Evolutionary conservation across 1,140 invertebrate genomes (phyloP), one percentile per base, ranked within the genome.

Genomic region (Latrodectus geometricus): DNA sequence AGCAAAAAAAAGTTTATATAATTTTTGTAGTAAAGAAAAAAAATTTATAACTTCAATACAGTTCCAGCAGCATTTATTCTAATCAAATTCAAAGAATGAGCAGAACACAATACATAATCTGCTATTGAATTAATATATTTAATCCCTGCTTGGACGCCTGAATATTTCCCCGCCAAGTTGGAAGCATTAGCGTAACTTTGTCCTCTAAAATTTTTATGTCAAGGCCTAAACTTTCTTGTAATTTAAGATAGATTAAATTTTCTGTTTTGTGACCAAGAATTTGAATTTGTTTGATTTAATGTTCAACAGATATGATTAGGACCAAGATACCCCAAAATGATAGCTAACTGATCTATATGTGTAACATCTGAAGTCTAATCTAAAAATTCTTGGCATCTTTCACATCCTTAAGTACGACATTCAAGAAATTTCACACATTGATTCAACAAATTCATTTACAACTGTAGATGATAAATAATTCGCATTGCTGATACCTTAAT

Each of bases 371-470:
- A 8, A 78, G 21, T 61, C 23, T 78, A 35, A 78, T 21, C 9
- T 20, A 78, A 49, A 65, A 85, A 35, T 78, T 35, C 56, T 21
- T 35, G 12, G 75, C 75, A 12, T 23, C 23, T 61, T 0, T n/a
- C 5, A 78, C 20, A 1, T 78, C 75, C 0, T 20, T 8, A 14
- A 61, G 7, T 12, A 65, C n/a, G 0, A 14, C 0, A 14, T 56
- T 35, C 54, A 15, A 15, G 11, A 78, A 54, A 65, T 78, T 23
- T 65, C n/a, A 48, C 52, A 69, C 49, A 88, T 86, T 35, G 86
- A 79, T 17, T 75, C 20, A 61, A 88, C 81, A 56, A 88, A 79
- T 85, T 88, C 74, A 0, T 88, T 70, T n/a, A 79, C 84, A 35
- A 72, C 75, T 72, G 78, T 88, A 56, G 66, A 23, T 15, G 78